A percentile compares a stretch with the other conserved stretches of the same genome.
Evolutionary conservation across 2,113 vertebrate genomes (phyloP).

Genomic region (Pteronura brasiliensis): DNA sequence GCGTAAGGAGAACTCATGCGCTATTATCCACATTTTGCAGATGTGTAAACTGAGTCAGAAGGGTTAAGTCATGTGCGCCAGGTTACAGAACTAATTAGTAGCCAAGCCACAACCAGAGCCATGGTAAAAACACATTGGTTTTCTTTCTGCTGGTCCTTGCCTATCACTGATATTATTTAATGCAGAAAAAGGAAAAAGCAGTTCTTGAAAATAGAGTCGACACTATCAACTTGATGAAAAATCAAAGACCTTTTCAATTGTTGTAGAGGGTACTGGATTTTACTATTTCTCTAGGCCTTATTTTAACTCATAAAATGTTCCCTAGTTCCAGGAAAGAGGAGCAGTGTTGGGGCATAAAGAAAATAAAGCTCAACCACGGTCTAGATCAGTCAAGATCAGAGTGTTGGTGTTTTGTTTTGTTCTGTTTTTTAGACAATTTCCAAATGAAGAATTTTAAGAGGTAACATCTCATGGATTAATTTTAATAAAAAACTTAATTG

Average conservation of each 20-base stretch:
- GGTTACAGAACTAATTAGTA: background rate
- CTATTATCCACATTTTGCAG: background rate
- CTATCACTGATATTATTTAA: conserved; percentile 21
- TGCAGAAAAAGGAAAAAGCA: background rate
- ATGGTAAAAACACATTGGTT: background rate
- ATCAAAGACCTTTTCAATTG: background rate
- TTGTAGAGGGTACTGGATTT: background rate
- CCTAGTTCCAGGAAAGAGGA: conserved; percentile 38
- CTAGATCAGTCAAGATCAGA: background rate
- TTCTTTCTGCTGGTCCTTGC: conserved; percentile 5
- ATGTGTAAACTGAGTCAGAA: background rate
- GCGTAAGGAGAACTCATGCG: fast-evolving
- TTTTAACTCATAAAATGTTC: conserved; percentile 46
- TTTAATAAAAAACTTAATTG: conserved; percentile 21
- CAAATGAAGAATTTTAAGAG: background rate
- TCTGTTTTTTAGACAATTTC: background rate
- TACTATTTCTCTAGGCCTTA: conserved; percentile 5
- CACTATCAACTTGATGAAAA: conserved; percentile 6
- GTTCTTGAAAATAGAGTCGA: conserved; percentile 37
- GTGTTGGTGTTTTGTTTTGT: background rate
- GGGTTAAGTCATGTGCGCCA: background rate
- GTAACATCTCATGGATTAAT: background rate
- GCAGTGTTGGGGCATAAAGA: background rate
- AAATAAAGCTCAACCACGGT: background rate
- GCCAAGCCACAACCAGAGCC: background rate